Evolutionary conservation across 1,140 invertebrate genomes (phyloP).

Genomic region (Maconellicoccus hirsutus): DNA sequence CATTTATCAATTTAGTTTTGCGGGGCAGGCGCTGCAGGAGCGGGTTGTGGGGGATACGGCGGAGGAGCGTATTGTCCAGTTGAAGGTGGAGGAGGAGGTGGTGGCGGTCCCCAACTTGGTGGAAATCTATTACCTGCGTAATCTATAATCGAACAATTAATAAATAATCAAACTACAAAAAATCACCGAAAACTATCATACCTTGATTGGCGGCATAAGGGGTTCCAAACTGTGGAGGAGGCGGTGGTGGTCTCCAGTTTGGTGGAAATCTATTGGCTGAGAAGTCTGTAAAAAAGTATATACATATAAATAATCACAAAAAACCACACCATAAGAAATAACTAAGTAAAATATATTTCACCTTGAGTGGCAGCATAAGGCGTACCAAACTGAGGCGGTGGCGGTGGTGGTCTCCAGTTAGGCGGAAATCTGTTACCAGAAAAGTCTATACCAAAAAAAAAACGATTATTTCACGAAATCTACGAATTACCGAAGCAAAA

Average conservation of each 20-base stretch:
- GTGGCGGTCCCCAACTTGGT: conserved; percentile 7
- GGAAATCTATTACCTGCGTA: not conserved
- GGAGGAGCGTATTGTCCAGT: not conserved
- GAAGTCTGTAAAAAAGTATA: not conserved
- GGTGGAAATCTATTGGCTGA: not conserved
- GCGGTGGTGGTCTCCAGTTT: conserved; percentile 12
- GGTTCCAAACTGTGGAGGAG: not conserved
- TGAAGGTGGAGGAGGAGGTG: not conserved
- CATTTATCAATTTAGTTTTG: too few relatives aligned
- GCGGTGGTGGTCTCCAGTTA: not conserved
- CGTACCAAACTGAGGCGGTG: not conserved
- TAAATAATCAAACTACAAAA: not conserved
- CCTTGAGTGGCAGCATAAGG: not conserved
- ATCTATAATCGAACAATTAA: not conserved
- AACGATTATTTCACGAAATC: too few relatives aligned
- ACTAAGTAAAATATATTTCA: not conserved
- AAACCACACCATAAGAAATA: not conserved
- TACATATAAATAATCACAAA: too few relatives aligned
- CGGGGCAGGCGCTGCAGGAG: not conserved
- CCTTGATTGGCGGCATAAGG: not conserved
- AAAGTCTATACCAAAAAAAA: not conserved
- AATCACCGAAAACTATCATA: not conserved
- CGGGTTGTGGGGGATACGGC: not conserved
- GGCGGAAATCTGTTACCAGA: too few relatives aligned
- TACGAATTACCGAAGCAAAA: not conserved